phyloP scores from a whole-genome alignment of 2,888 invertebrate genomes.

The Polymixis flavicincta region DNA sequence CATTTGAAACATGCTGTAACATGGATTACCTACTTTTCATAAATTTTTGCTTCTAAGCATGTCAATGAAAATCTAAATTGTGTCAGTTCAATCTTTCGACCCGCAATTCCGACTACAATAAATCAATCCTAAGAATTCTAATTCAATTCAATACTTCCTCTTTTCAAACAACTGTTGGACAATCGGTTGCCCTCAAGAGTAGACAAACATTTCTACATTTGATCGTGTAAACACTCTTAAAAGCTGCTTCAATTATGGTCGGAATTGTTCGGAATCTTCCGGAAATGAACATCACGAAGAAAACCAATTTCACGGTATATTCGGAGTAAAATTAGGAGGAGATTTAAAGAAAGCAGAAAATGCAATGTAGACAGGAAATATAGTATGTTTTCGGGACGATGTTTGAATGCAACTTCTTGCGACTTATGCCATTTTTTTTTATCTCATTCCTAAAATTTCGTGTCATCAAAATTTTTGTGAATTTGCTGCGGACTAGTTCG shows the following conservation, averaged over 20 bases:
- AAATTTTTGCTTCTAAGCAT: neutral
- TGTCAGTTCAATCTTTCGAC: neutral
- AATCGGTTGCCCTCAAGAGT: constrained; percentile 5
- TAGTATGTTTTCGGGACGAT: neutral
- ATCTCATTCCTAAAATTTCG: neutral
- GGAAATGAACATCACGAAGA: constrained; percentile 38
- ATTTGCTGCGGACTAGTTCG: neutral
- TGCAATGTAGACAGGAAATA: neutral
- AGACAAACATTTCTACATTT: constrained; percentile 38
- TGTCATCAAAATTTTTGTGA: neutral
- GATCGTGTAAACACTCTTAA: constrained; percentile 53
- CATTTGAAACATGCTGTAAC: neutral
- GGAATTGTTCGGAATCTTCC: constrained; percentile 22
- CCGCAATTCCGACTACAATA: neutral
- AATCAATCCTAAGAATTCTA: neutral
- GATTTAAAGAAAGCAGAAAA: neutral
- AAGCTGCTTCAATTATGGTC: constrained; percentile 29
- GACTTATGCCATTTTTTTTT: neutral
- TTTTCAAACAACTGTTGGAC: neutral
- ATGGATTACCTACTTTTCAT: neutral
- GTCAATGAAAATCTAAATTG: neutral
- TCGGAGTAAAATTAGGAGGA: neutral
- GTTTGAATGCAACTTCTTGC: too few species aligned
- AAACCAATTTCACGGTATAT: constrained; percentile 27
- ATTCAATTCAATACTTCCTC: constrained; percentile 22